These are phyloP conservation scores for Poeciliopsis gracilis DNA, from an alignment of 2,797 vertebrate genomes.

Conservation along the genomic window DNA sequence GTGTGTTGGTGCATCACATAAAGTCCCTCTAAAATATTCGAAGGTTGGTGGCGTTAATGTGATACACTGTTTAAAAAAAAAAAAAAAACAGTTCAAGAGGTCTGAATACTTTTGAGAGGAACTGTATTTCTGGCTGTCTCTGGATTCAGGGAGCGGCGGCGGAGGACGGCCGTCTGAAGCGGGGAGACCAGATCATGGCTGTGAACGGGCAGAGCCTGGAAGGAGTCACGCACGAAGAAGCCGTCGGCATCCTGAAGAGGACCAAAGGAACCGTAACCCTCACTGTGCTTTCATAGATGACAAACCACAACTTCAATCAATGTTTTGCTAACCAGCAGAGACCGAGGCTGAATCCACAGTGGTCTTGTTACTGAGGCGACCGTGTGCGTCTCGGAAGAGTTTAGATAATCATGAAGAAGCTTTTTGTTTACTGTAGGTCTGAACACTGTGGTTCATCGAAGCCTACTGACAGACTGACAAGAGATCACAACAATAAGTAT, in stretches of 20 bases:
- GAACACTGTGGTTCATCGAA: constrained; percentile 61
- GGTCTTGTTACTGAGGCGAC: not conserved
- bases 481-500: not conserved
- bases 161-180: constrained; percentile 94
- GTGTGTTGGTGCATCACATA: not conserved
- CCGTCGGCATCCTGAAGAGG: constrained; percentile 93
- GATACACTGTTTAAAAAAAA: too few species aligned
- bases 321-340: constrained; percentile 1
- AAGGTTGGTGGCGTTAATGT: not conserved
- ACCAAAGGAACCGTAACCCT: constrained; percentile 95
- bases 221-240: constrained; percentile 96
- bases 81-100: not conserved
- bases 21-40: not conserved
- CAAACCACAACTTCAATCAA: not conserved
- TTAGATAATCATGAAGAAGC: constrained; percentile 34
- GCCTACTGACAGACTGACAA: constrained; percentile 14
- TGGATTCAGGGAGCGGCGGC: constrained; percentile 90
- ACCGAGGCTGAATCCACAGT: constrained; percentile 8
- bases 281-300: constrained; percentile 90
- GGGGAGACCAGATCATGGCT: constrained; percentile 97
- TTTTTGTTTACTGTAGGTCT: constrained; percentile 34
- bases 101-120: not conserved
- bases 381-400: constrained; percentile 17
- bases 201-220: constrained; percentile 95
- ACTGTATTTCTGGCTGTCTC: not conserved